Conservation (phyloP, 2,888 invertebrate species). For the Acanthacorydalis orientalis region DNA sequence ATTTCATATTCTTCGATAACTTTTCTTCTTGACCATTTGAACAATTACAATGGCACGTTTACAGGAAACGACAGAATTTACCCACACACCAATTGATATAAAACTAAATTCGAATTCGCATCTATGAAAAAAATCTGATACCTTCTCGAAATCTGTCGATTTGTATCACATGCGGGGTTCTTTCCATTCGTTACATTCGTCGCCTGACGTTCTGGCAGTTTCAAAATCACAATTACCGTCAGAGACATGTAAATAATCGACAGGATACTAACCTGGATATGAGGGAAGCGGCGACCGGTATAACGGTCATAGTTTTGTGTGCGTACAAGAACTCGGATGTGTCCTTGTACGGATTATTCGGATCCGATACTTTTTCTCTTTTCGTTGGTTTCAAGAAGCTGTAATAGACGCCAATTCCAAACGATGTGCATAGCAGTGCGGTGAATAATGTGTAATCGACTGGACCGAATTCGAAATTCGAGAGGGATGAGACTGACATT, state of each 20-base stretch:
- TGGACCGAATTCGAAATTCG: slow-evolving; percentile 14
- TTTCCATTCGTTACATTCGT: not conserved
- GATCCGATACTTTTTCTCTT: no score
- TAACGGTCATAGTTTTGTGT: slow-evolving; percentile 51
- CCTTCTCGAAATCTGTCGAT: not conserved
- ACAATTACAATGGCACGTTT: no score
- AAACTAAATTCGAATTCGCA: not conserved
- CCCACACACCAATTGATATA: not conserved
- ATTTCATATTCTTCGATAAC: no score
- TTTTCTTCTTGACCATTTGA: no score
- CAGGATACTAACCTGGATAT: slow-evolving; percentile 49
- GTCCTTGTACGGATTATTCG: slow-evolving; percentile 5
- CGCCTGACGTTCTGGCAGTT: not conserved
- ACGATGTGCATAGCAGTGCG: slow-evolving; percentile 50
- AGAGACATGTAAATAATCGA: not conserved
- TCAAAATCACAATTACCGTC: slow-evolving; percentile 8
- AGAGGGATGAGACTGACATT: no score
- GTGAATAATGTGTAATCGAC: slow-evolving; percentile 56
- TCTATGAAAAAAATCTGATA: not conserved
- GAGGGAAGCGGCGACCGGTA: slow-evolving; percentile 74
- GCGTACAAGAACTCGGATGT: slow-evolving; percentile 59
- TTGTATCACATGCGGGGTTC: not conserved
- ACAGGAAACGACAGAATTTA: not conserved
- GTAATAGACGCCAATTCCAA: slow-evolving; percentile 58
- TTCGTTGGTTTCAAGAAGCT: slow-evolving; percentile 23